These are phyloP conservation scores for Telmatochromis sp. DNA, from an alignment of 2,113 vertebrate species.

Conservation along the genomic window DNA sequence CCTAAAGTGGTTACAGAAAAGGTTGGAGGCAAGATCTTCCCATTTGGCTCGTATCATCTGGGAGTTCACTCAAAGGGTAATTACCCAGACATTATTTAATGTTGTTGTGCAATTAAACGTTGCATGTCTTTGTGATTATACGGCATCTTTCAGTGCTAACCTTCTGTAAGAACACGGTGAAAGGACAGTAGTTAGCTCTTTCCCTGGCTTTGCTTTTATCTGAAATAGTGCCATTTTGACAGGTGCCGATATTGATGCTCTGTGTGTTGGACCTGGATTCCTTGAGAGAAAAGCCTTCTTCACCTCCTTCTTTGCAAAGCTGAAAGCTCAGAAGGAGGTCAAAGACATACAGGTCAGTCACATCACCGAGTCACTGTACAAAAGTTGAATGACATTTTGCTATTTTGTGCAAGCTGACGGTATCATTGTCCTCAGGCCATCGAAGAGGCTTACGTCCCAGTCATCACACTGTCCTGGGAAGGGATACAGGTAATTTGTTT, in stretches of 20 bases:
- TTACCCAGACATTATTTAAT: neutral
- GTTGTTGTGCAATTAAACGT: neutral
- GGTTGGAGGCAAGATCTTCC: neutral
- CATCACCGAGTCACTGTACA: accelerated
- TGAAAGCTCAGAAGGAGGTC: neutral
- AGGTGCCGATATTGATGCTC: neutral
- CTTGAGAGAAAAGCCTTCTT: neutral
- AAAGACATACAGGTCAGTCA: neutral
- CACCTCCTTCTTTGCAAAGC: neutral
- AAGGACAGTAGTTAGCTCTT: neutral
- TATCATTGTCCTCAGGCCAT: neutral
- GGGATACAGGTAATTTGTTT: neutral
- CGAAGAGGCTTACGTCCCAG: too few relatives aligned
- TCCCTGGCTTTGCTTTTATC: neutral
- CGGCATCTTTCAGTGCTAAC: neutral
- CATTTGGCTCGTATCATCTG: neutral
- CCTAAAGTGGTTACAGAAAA: neutral
- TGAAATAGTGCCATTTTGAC: neutral
- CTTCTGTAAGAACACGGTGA: neutral
- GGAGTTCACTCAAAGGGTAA: neutral
- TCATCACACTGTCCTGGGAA: neutral
- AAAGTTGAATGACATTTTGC: neutral
- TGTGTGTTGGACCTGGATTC: neutral
- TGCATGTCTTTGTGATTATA: neutral
- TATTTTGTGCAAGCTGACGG: neutral